Conservation (phyloP, 2,888 invertebrate species). For the Tiliacea aurago region DNA sequence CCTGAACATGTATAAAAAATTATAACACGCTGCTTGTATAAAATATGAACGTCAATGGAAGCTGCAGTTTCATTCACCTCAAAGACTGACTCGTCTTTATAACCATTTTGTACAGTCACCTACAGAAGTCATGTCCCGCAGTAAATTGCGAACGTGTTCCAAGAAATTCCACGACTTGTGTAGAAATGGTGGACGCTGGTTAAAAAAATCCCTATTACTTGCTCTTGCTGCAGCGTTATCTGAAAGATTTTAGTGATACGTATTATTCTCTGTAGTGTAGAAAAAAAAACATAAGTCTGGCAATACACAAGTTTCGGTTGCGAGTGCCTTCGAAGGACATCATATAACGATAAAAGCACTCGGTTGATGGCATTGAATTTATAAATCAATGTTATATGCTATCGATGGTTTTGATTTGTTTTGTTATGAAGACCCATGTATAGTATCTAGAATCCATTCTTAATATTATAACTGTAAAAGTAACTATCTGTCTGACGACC, state of each 20-base stretch:
- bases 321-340: not conserved
- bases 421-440: not conserved
- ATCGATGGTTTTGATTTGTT: too few species aligned
- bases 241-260: not conserved
- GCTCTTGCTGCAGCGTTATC: not conserved
- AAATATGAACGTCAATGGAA: constrained; percentile 56
- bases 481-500: too few species aligned
- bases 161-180: not conserved
- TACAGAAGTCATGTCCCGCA: constrained; percentile 18
- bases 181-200: not conserved
- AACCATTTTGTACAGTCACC: constrained; percentile 28
- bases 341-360: not conserved
- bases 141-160: constrained; percentile 17
- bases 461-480: too few species aligned
- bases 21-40: constrained; percentile 27
- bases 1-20: constrained; percentile 39
- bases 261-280: not conserved
- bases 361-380: too few species aligned
- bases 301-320: not conserved
- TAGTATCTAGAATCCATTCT: not conserved
- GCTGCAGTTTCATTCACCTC: constrained; percentile 41
- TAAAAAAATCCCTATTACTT: not conserved
- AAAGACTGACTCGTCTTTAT: constrained; percentile 51
- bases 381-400: too few species aligned
- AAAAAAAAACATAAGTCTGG: not conserved